A percentile compares a stretch with the other conserved stretches of the same genome.
These are phyloP conservation scores for Penaeus chinensis DNA, from an alignment of 1,140 invertebrate species.

Conservation along the genomic window DNA sequence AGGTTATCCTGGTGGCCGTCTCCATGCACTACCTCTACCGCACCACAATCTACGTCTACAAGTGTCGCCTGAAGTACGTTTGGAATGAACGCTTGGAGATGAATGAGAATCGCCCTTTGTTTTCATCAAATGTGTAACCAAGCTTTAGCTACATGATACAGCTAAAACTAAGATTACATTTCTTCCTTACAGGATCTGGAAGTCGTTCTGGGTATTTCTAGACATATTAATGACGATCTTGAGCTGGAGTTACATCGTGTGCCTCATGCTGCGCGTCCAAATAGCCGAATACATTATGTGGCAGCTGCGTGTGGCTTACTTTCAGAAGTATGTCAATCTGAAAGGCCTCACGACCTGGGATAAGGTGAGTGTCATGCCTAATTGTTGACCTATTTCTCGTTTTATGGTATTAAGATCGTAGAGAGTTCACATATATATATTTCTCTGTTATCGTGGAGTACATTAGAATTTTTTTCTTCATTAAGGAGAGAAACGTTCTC, in stretches of 20 bases:
- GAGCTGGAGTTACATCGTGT: slow-evolving; percentile 57
- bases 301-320: slow-evolving; percentile 59
- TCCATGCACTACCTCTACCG: slow-evolving; percentile 32
- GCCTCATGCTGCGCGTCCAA: slow-evolving; percentile 60
- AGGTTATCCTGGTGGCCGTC: slow-evolving; percentile 15
- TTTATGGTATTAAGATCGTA: no score
- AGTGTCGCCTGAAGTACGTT: slow-evolving; percentile 37
- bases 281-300: slow-evolving; percentile 60
- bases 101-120: no score
- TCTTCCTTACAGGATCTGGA: slow-evolving; percentile 37
- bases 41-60: slow-evolving; percentile 41
- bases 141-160: no score
- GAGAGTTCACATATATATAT: no score
- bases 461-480: no score
- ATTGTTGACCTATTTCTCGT: no score
- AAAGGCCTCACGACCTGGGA: slow-evolving; percentile 59
- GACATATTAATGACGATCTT: slow-evolving; percentile 48
- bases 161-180: no score
- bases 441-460: no score
- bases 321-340: slow-evolving; percentile 56
- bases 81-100: no score
- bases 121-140: no score
- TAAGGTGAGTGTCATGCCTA: slow-evolving; percentile 14
- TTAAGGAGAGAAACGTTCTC: no score
- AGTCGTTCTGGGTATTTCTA: slow-evolving; percentile 53